Percentiles rank a stretch among this genome's conserved stretches.
Evolutionary conservation across 2,797 vertebrate species (phyloP).

Genomic region (Neoniphon sammara): DNA sequence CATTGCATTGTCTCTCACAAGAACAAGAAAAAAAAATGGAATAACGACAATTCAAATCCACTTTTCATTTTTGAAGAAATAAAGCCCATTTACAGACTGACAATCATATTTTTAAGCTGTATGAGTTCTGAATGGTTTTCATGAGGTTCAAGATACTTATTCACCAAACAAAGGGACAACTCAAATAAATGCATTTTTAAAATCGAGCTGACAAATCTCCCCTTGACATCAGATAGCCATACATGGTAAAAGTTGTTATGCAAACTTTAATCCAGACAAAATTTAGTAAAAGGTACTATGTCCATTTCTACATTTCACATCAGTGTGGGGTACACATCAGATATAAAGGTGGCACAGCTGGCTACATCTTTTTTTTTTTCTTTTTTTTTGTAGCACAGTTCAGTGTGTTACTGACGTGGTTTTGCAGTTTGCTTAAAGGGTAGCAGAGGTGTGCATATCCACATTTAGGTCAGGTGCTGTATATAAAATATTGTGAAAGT

Average conservation of each 20-base stretch:
- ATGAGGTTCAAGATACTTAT: too few species aligned
- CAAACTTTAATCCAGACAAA: background rate
- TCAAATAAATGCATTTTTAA: background rate
- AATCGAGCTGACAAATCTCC: background rate
- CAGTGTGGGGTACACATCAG: background rate
- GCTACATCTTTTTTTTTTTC: slow-evolving; percentile 9
- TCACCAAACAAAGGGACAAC: background rate
- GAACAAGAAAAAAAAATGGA: background rate
- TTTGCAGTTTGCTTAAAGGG: background rate
- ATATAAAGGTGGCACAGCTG: background rate
- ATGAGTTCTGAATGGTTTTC: background rate
- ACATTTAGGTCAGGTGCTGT: too few species aligned
- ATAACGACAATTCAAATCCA: slow-evolving; percentile 5
- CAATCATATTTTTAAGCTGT: background rate
- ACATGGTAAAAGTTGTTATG: slow-evolving; percentile 2
- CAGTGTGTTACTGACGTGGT: background rate
- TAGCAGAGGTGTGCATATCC: too few species aligned
- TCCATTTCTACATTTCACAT: too few species aligned
- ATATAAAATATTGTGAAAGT: too few species aligned
- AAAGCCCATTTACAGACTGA: background rate
- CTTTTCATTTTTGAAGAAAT: background rate
- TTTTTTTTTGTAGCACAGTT: background rate
- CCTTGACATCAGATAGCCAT: background rate
- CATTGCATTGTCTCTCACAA: background rate
- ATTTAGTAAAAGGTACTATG: background rate